Conservation (phyloP, 2,797 vertebrate genomes). For the Dendrocincla fuliginosa region DNA sequence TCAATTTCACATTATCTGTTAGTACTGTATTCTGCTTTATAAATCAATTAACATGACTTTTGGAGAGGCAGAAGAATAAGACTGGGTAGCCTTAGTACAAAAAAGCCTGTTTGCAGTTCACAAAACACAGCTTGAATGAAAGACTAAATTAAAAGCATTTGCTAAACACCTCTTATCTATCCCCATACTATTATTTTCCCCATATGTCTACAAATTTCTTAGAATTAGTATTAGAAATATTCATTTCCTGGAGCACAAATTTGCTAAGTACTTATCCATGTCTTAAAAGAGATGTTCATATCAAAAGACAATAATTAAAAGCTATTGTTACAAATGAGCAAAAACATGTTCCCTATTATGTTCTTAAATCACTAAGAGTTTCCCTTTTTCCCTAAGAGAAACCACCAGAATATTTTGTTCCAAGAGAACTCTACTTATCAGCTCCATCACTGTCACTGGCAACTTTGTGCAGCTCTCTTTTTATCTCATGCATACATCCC, state of each 20-base stretch:
- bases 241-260: neutral
- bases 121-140: neutral
- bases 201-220: neutral
- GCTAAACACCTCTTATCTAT: neutral
- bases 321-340: neutral
- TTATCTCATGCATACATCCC: neutral
- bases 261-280: neutral
- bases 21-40: neutral
- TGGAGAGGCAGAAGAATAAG: neutral
- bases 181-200: neutral
- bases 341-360: neutral
- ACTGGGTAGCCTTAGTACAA: neutral
- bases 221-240: neutral
- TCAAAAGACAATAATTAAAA: neutral
- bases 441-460: neutral
- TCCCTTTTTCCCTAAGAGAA: neutral
- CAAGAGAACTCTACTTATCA: neutral
- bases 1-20: neutral
- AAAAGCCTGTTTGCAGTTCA: neutral
- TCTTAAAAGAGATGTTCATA: neutral
- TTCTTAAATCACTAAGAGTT: neutral
- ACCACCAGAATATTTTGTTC: neutral
- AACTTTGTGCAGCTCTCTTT: neutral
- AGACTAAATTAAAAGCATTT: neutral
- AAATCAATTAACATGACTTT: neutral